These are phyloP conservation scores for Disparrhopalites patrizii DNA, from an alignment of 2,888 invertebrate genomes.

Conservation along the genomic window DNA sequence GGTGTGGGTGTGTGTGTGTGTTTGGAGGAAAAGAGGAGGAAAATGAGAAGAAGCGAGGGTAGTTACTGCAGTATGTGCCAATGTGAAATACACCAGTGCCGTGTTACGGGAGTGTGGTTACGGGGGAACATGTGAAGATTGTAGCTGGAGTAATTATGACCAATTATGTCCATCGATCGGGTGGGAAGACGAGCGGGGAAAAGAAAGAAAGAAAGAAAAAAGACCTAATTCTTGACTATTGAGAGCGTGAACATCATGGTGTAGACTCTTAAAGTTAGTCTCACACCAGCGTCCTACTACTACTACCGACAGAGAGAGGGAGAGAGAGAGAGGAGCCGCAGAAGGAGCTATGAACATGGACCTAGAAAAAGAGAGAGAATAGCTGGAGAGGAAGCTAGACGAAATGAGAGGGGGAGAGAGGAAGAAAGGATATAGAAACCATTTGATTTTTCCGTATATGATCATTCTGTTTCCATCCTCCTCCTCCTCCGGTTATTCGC, in stretches of 20 bases:
- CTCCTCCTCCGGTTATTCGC: too few species aligned
- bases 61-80: too few species aligned
- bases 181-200: too few species aligned
- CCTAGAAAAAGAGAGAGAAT: background rate
- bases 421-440: background rate
- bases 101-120: background rate
- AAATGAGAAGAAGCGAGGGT: too few species aligned
- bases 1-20: too few species aligned
- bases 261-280: background rate
- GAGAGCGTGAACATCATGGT: constrained; percentile 13
- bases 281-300: background rate
- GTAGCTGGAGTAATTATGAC: constrained; percentile 26
- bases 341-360: background rate
- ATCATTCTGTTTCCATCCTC: too few species aligned
- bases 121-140: constrained; percentile 14
- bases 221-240: constrained; percentile 11
- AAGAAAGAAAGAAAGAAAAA: constrained; percentile 18
- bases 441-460: background rate
- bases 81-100: background rate
- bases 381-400: background rate
- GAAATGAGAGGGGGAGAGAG: background rate
- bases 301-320: background rate
- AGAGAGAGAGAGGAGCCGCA: too few species aligned
- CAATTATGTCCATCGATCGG: constrained; percentile 27
- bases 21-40: too few species aligned